phyloP scores from a whole-genome alignment of 2,888 invertebrate species.

The Liopterus haemorrhoidalis region DNA sequence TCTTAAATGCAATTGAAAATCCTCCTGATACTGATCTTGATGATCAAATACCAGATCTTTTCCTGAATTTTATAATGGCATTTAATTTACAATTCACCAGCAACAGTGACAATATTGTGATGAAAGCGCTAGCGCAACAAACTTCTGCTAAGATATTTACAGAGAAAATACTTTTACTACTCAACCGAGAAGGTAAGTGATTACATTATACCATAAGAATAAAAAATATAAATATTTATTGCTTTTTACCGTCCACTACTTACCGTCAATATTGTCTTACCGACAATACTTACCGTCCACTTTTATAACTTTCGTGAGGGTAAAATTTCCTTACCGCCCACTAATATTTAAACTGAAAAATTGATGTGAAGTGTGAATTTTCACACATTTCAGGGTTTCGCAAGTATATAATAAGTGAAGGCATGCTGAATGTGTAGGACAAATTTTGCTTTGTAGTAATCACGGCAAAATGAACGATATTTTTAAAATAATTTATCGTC shows the following conservation, averaged over 20 bases:
- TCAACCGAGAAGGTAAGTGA: constrained; percentile 80
- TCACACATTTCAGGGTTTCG: too few relatives aligned
- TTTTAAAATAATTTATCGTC: too few relatives aligned
- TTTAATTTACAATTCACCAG: constrained; percentile 80
- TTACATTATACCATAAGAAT: not conserved
- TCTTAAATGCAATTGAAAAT: constrained; percentile 75
- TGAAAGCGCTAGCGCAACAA: constrained; percentile 62
- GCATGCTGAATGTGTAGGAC: too few relatives aligned
- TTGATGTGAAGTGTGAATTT: too few relatives aligned
- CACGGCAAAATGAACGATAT: too few relatives aligned
- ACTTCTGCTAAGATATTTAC: constrained; percentile 80
- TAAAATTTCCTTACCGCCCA: too few relatives aligned
- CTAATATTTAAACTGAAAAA: too few relatives aligned
- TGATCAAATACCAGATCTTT: constrained; percentile 78
- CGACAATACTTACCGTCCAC: too few relatives aligned
- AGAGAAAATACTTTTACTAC: constrained; percentile 77
- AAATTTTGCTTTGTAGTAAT: too few relatives aligned
- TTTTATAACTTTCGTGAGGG: too few relatives aligned
- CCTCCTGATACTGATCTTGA: constrained; percentile 75
- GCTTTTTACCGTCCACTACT: not conserved
- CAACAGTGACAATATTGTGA: constrained; percentile 61
- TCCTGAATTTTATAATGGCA: constrained; percentile 76
- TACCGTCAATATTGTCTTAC: constrained; percentile 1
- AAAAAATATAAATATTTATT: constrained; percentile 1
- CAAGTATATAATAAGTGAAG: too few relatives aligned